A percentile compares a stretch with the other conserved stretches of the same genome.
phyloP scores from a whole-genome alignment of 2,113 vertebrate genomes.

The Grantiella picta region DNA sequence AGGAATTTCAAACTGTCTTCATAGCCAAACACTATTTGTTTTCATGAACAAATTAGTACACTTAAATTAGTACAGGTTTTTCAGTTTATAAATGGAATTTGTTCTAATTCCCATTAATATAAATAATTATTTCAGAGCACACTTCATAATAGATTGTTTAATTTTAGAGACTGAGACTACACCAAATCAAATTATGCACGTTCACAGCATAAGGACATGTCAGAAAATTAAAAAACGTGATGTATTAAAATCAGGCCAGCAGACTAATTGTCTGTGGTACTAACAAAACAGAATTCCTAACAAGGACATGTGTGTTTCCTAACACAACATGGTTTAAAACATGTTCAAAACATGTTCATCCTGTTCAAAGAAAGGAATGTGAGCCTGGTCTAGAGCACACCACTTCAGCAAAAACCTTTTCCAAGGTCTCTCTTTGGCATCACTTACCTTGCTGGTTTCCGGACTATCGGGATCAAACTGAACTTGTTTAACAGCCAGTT shows the following conservation, averaged over 20 bases:
- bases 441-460: constrained; percentile 94
- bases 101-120: not conserved
- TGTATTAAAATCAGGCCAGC: not conserved
- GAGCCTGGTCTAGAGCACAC: not conserved
- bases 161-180: not conserved
- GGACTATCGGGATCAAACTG: constrained; percentile 98
- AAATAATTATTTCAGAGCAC: not conserved
- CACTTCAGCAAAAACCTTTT: not conserved
- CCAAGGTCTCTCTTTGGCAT: not conserved
- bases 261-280: not conserved
- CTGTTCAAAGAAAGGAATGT: not conserved
- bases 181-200: not conserved
- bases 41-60: not conserved
- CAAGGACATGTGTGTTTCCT: not conserved
- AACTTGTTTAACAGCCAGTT: constrained; percentile 97
- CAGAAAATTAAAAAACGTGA: not conserved
- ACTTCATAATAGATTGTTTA: not conserved
- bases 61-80: not conserved
- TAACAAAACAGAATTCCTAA: not conserved
- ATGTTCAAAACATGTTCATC: not conserved
- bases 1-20: not conserved
- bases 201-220: not conserved
- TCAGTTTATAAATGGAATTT: not conserved
- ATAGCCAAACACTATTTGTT: not conserved
- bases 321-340: not conserved